Evolutionary conservation across 1,140 invertebrate genomes (phyloP), one percentile per base, ranked within the genome.

Genomic region (Drosophila cardini): DNA sequence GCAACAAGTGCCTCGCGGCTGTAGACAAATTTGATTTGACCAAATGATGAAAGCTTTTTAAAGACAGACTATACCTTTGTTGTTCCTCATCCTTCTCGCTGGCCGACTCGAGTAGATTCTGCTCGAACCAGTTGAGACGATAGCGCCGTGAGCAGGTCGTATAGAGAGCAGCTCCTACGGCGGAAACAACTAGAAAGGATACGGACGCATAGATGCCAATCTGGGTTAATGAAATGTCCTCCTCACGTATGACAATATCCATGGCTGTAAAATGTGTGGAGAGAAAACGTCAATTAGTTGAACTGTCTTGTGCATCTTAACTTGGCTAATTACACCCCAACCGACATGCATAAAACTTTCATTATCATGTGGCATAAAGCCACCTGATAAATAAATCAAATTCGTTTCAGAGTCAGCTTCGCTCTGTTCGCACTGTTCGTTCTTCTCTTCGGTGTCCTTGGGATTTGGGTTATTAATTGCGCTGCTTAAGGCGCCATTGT

Each of bases 111-210:
- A 94, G 69, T 2, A 94, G 72, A 76, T 93, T 94, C 52, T 93
- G 93, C 72, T 94, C 93, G 65, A 93, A 94, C 93, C 93, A 93
- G 76, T 94, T 94, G 5, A 94, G 84, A n/a, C 92, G 91, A 68
- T 93, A 93, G 26, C 92, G 90, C n/a, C 90, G 91, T 4, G 92
- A 92, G 73, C 93, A 94, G 9, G 93, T 93, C 38, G 93, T 91
- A 43, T 93, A 93, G 0, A 93, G 67, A 2, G 92, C 74, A 0
- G 93, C 84, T 10, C 93, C 91, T 1, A 93, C 58, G 0, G 93
- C 79, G 0, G 91, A 80, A 0, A 92, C 90, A 1, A 92, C 81
- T 15, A 92, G 26, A 65, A 92, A 92, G 10, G 91, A 92, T 9
- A 92, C 72, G 0, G 87, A 87, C 3, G 91, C 90, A 56, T 92